These are phyloP conservation scores for Dolichomitus sp. DNA, from an alignment of 2,888 invertebrate genomes.

Conservation along the genomic window DNA sequence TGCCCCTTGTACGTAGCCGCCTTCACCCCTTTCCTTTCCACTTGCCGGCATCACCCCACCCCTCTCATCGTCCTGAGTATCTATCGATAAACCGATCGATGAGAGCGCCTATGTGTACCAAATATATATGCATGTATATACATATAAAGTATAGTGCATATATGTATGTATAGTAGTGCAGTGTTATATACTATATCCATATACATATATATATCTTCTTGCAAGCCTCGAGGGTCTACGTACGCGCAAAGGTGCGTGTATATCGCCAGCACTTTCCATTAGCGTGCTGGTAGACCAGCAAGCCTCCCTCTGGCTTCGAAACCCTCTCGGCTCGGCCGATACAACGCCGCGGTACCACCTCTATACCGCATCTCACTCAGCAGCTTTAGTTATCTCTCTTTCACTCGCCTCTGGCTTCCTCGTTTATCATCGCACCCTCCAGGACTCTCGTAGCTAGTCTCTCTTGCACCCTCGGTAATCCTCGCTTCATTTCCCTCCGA, in stretches of 20 bases:
- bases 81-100: slow-evolving; percentile 83
- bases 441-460: slow-evolving; percentile 21
- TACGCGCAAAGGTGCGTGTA: slow-evolving; percentile 62
- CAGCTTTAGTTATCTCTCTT: neutral
- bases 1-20: slow-evolving; percentile 76
- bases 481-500: slow-evolving; percentile 34
- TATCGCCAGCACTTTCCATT: slow-evolving; percentile 81
- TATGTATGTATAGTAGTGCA: too few species aligned
- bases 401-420: slow-evolving; percentile 32
- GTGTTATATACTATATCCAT: neutral
- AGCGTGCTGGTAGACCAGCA: slow-evolving; percentile 73
- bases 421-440: slow-evolving; percentile 46
- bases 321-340: slow-evolving; percentile 51
- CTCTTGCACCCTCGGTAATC: slow-evolving; percentile 35
- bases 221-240: slow-evolving; percentile 46
- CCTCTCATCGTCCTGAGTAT: slow-evolving; percentile 60
- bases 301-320: slow-evolving; percentile 26
- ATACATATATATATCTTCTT: neutral
- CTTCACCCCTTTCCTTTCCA: slow-evolving; percentile 25
- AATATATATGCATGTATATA: slow-evolving; percentile 35
- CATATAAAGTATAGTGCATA: neutral
- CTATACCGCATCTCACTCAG: slow-evolving; percentile 11
- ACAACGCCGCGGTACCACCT: slow-evolving; percentile 28
- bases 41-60: slow-evolving; percentile 25
- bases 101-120: slow-evolving; percentile 35